A percentile compares a stretch with the other conserved stretches of the same genome.
These are phyloP conservation scores for Drosophila arawakana DNA, from an alignment of 1,140 invertebrate species.

Conservation along the genomic window DNA sequence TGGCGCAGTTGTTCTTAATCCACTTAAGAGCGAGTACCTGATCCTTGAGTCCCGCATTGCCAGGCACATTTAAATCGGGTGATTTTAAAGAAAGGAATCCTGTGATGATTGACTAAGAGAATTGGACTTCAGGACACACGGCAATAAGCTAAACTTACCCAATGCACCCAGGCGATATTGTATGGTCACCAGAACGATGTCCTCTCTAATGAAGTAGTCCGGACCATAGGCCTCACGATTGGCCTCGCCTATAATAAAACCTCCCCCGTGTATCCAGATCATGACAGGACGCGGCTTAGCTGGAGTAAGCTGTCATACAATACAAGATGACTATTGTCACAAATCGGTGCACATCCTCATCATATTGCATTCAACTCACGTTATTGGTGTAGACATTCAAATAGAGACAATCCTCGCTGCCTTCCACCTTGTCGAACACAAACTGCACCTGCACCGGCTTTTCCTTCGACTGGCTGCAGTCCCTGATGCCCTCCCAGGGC, in stretches of 20 bases:
- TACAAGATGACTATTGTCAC: conserved; percentile 5
- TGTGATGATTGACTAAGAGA: conserved; percentile 1
- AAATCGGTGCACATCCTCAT: not conserved
- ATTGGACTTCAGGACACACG: not conserved
- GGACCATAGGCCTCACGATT: conserved; percentile 84
- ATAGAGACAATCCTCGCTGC: conserved; percentile 90
- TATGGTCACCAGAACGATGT: conserved; percentile 85
- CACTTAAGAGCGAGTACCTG: conserved; percentile 88
- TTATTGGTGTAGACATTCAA: conserved; percentile 89
- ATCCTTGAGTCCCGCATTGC: conserved; percentile 88
- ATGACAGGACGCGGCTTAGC: conserved; percentile 74
- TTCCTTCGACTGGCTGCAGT: conserved; percentile 82
- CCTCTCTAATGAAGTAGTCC: conserved; percentile 86
- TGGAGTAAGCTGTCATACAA: conserved; percentile 58
- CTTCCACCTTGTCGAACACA: conserved; percentile 70
- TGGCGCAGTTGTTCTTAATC: conserved; percentile 88
- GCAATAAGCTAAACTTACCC: conserved; percentile 57
- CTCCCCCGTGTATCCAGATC: conserved; percentile 88
- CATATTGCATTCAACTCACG: conserved; percentile 84
- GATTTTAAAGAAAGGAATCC: conserved; percentile 77
- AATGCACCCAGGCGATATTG: conserved; percentile 85
- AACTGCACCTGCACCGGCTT: conserved; percentile 80
- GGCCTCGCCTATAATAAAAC: conserved; percentile 86
- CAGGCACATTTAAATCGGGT: conserved; percentile 84
- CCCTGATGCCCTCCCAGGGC: conserved; percentile 72